Evolutionary conservation across 1,140 invertebrate species (phyloP), one percentile per base, ranked within the genome.

Genomic region (Anoplophora glabripennis): DNA sequence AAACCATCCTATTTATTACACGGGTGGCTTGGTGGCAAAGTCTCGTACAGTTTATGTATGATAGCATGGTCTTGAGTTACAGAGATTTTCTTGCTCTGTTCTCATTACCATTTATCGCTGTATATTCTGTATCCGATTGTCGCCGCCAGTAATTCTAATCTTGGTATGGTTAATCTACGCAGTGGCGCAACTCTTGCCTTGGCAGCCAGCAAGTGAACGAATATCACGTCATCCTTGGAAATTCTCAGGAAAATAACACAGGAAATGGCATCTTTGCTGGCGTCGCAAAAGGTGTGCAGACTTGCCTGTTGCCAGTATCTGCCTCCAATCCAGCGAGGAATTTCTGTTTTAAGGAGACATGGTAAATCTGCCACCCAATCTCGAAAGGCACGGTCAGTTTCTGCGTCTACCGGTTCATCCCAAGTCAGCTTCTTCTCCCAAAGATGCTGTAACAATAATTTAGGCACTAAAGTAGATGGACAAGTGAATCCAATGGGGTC

Each of bases 101-200:
- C n/a, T n/a, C n/a, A n/a, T n/a, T n/a, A n/a, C n/a, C n/a, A n/a
- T n/a, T n/a, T n/a, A n/a, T n/a, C n/a, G n/a, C n/a, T 36, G 18
- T 60, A 53, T 18, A 56, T 28, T 28, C n/a, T 36, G 18, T 3
- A 45, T 0, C 41, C 47, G 14, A 12, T 51, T 28, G n/a, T 17
- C n/a, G 1, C 53, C 41, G 48, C 60, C 53, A 64, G 34, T 37
- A 65, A 7, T 44, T 65, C 60, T 0, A 68, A 12, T n/a, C 54
- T 18, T 7, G 54, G 59, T 18, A 67, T 64, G 0, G 65, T 63
- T 9, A 67, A 36, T 33, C 28, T 51, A 5, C 61, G 57, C 3
- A 69, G 33, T 1, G 66, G 65, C 8, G 58, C 55, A 0, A 70
- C 56, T 42, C 62, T 65, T 0, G 57, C 54, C 49, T 67, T 70